These are phyloP conservation scores for Montipora efflorescens DNA, from an alignment of 64 coral and sea anemone species.

Conservation along the genomic window DNA sequence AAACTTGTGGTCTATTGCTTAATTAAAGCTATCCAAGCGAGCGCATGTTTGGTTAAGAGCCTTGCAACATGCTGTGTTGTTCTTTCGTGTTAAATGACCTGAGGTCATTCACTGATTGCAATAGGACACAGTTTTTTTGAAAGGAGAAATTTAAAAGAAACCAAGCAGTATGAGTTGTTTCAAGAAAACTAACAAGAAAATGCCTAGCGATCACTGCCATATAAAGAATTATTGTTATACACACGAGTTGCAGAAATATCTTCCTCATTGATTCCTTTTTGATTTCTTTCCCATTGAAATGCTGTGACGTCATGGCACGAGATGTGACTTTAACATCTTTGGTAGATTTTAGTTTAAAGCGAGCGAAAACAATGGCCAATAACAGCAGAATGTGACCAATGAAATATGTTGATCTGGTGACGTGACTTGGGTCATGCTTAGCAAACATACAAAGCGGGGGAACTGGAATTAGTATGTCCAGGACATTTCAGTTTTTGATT, in stretches of 20 bases:
- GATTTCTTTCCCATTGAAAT: neutral
- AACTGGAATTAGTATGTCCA: constrained; percentile 45
- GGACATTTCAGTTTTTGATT: constrained; percentile 71
- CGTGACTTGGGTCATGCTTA: neutral
- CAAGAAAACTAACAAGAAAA: too few relatives aligned
- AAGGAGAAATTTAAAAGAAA: too few relatives aligned
- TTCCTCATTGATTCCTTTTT: neutral
- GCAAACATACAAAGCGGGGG: neutral
- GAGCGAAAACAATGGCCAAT: neutral
- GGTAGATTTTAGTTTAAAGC: neutral
- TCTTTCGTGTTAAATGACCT: too few relatives aligned
- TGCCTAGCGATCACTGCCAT: neutral
- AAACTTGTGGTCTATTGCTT: too few relatives aligned
- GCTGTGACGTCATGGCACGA: neutral
- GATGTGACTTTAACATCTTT: neutral
- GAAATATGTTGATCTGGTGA: constrained; percentile 34
- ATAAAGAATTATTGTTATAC: constrained; percentile 22
- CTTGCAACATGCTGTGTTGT: too few relatives aligned
- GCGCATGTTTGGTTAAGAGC: too few relatives aligned
- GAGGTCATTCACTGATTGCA: too few relatives aligned
- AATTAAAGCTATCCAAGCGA: too few relatives aligned
- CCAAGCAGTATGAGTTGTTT: too few relatives aligned
- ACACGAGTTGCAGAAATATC: neutral
- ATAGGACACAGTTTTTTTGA: too few relatives aligned
- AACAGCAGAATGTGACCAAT: constrained; percentile 32